Conservation (phyloP, 1,140 invertebrate genomes). For the Tetragnatha versicolor region DNA sequence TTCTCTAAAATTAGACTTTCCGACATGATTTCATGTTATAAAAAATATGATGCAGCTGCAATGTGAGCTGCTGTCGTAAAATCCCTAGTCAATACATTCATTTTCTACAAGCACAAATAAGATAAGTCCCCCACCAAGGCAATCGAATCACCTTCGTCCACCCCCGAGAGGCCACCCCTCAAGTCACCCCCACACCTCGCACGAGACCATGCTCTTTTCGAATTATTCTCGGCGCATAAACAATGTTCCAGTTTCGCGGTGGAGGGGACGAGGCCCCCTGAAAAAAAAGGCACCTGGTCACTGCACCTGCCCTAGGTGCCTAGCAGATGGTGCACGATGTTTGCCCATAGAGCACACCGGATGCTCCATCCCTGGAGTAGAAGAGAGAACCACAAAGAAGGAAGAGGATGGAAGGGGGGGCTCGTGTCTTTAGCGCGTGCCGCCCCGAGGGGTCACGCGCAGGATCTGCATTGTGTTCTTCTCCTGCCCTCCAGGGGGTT, state of each 20-base stretch:
- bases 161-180: no score
- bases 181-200: no score
- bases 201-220: no score
- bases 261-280: background rate
- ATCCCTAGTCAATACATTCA: no score
- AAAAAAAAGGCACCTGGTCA: slow-evolving; percentile 30
- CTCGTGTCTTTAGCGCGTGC: slow-evolving; percentile 28
- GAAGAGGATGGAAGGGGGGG: background rate
- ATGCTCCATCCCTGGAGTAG: background rate
- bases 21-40: no score
- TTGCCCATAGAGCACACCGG: slow-evolving; percentile 19
- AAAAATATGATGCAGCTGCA: no score
- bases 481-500: background rate
- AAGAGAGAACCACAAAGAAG: background rate
- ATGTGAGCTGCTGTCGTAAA: no score
- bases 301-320: background rate
- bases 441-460: slow-evolving; percentile 23
- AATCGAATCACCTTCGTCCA: no score
- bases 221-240: background rate
- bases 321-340: slow-evolving; percentile 10
- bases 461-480: slow-evolving; percentile 4
- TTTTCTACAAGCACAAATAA: no score
- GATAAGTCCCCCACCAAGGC: no score
- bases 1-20: no score
- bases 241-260: background rate